Percentiles rank a stretch among this genome's conserved stretches.
These are phyloP conservation scores for Ditula angustiorana DNA, from an alignment of 2,888 invertebrate genomes.

Conservation along the genomic window DNA sequence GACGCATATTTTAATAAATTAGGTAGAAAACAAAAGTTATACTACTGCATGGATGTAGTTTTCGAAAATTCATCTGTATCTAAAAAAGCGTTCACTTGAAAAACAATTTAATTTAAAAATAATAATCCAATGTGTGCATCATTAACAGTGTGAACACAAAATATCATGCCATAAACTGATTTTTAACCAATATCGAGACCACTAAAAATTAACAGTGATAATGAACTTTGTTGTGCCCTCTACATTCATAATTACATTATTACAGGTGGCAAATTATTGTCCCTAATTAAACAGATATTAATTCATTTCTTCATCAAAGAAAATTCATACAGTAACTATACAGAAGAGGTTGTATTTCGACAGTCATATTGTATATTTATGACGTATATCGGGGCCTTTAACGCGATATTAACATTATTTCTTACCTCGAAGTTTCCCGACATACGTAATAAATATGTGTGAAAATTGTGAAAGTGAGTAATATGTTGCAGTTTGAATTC, in stretches of 20 bases:
- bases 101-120: no score
- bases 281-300: neutral
- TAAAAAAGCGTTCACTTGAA: neutral
- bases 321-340: no score
- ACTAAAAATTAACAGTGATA: neutral
- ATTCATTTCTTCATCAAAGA: neutral
- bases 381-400: no score
- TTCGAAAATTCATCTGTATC: neutral
- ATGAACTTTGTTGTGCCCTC: neutral
- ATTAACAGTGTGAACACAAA: neutral
- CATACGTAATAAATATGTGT: no score
- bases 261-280: no score
- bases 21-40: neutral
- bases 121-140: neutral
- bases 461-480: no score
- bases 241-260: neutral
- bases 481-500: no score
- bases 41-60: neutral
- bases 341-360: no score
- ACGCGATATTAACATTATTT: no score
- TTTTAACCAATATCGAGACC: neutral
- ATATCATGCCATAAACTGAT: neutral
- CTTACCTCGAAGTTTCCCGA: no score
- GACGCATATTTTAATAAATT: conserved; percentile 3
- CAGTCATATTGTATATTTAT: no score